Conservation (phyloP, 2,888 invertebrate species). For the Drosophila fulvimacula region DNA sequence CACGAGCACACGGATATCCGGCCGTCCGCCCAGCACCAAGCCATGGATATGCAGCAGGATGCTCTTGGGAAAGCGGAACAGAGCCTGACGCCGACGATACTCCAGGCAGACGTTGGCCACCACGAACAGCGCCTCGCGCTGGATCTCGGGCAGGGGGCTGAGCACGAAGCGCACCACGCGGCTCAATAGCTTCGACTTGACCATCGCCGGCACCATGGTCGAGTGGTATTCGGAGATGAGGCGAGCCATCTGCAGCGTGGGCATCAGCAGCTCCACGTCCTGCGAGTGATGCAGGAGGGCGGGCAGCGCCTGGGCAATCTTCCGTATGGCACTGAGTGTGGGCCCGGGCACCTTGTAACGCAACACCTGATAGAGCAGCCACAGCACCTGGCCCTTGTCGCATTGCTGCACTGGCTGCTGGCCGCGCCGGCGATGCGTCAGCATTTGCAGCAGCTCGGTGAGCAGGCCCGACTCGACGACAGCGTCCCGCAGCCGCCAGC, state of each 20-base stretch:
- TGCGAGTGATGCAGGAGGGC: conserved; percentile 15
- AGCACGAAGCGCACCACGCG: conserved; percentile 34
- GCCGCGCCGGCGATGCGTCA: background rate
- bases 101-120: conserved; percentile 45
- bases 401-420: conserved; percentile 11
- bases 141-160: conserved; percentile 46
- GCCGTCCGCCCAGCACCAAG: conserved; percentile 22
- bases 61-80: conserved; percentile 36
- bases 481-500: conserved; percentile 51
- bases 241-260: conserved; percentile 38
- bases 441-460: conserved; percentile 25
- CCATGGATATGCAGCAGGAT: conserved; percentile 46
- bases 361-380: conserved; percentile 55
- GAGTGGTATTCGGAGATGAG: conserved; percentile 56
- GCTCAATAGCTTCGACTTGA: conserved; percentile 22
- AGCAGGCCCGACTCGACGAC: conserved; percentile 45
- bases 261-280: conserved; percentile 39
- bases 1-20: conserved; percentile 41
- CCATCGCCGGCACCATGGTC: conserved; percentile 32
- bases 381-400: conserved; percentile 33
- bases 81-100: conserved; percentile 16
- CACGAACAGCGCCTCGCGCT: conserved; percentile 50
- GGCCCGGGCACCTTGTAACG: conserved; percentile 48
- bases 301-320: conserved; percentile 31
- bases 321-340: conserved; percentile 10